Base-by-base conservation (phyloP, 92 coral and sea anemone genomes). In the Epizoanthus ramosus region DNA sequence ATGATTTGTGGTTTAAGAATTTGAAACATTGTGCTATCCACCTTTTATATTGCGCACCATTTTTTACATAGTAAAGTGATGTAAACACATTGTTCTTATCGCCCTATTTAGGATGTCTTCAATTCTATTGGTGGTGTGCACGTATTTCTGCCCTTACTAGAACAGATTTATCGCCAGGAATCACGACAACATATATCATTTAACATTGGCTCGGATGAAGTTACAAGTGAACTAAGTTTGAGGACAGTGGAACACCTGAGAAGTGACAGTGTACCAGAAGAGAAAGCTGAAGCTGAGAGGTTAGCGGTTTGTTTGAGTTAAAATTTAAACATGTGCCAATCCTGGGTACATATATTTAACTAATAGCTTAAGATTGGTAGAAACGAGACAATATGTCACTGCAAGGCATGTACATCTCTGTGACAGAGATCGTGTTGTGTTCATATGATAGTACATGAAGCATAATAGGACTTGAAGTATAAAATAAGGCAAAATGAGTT, bases 121-220 rank as follows among this genome's bases (percentile, higher is more conserved):
- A 91, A 92, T 57, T 89, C 94, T 67, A 86, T 96, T 75, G 99
- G 99, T 6, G 99, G 99, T 3, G 89, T 96, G 88, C 90, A 94
- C 59, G 89, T 96, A 22, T 96, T 96, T 90, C 87, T 96, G 47
- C 98, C 99, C 21, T 75, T 96, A 57, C 67, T 96, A 85, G 99
- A 96, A 79, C 96, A 91, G 72, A 89, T 96, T 18, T 77, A 86
- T 68, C 85, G 63, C 72, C 53, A 88, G 16, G 87, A 80, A 73
- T 21, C 53, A 57, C 81, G 72, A 21, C 71, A 57, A 63, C 24
- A 22, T 24, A 21, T 21, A 24, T 58, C 35, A 14, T 59, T 37
- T 59, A 41, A n/a, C 50, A 50, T 76, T 60, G 71, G 54, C n/a
- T 8, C 81, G 19, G 54, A 61, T 15, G 64, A 76, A 59, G 37